Evolutionary conservation across 1,140 invertebrate genomes (phyloP).

Genomic region (Trissolcus basalis): DNA sequence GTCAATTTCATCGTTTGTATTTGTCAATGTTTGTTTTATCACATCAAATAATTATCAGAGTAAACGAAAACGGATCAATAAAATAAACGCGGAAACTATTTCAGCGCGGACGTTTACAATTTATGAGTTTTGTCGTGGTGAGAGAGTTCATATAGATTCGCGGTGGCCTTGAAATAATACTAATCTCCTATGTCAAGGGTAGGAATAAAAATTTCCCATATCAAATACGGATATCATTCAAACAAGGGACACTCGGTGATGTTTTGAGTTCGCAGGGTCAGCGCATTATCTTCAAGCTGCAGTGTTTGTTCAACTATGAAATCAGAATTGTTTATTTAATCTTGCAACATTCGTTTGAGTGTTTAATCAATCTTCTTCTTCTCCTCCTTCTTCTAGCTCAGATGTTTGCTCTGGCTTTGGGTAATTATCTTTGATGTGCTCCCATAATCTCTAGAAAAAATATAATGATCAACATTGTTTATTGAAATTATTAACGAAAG

Average conservation of each 20-base stretch:
- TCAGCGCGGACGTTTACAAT: conserved; percentile 32
- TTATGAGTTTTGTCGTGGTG: conserved; percentile 37
- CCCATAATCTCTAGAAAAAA: conserved; percentile 20
- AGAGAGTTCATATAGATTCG: conserved; percentile 47
- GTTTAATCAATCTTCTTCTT: too few relatives aligned
- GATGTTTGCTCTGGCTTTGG: background rate
- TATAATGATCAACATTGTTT: too few relatives aligned
- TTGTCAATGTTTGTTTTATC: too few relatives aligned
- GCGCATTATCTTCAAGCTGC: conserved; percentile 28
- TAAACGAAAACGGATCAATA: background rate
- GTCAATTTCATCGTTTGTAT: conserved; percentile 3
- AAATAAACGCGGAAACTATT: conserved; percentile 13
- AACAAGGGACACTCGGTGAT: conserved; percentile 35
- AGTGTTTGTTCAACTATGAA: too few relatives aligned
- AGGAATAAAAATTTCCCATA: conserved; percentile 51
- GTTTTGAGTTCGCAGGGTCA: conserved; percentile 51
- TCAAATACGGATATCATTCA: conserved; percentile 57
- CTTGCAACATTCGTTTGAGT: too few relatives aligned
- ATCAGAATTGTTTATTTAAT: too few relatives aligned
- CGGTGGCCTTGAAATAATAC: conserved; percentile 32
- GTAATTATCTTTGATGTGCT: conserved; percentile 19
- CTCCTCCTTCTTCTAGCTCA: too few relatives aligned
- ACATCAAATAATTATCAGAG: too few relatives aligned
- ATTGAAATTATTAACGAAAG: too few relatives aligned
- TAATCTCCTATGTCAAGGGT: conserved; percentile 53